Base-by-base conservation (phyloP, 2,888 invertebrate genomes). In the Bruchidius siliquastri region DNA sequence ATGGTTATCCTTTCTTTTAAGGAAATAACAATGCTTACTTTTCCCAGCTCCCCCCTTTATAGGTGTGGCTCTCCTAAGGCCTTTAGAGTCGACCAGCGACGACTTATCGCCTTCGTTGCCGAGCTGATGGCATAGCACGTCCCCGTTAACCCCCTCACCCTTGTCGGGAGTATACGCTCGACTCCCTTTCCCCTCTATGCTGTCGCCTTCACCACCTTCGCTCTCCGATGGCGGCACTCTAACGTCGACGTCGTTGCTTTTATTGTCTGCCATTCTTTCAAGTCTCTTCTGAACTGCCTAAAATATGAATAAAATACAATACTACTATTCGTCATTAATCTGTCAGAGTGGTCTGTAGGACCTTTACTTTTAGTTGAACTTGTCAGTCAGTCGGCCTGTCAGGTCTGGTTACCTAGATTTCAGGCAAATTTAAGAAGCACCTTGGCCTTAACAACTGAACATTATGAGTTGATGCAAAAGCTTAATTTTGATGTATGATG, bases 251-350 rank as follows among this genome's bases (percentile, higher is more conserved):
- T 49, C 18, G 49, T 18, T 49, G 49, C 0, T 49, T 8, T 49
- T 49, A 49, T 49, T 78, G 79, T 84, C 80, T 82, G 85, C 87
- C 87, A 87, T 87, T 87, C 87, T 82, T 85, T 84, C 75, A 87
- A 82, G 79, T 87, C 87, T 82, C 87, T 85, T 72, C 75, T 72
- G 66, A 77, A 78, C 73, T 78, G 76, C 72, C 76, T 49, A 13
- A 13, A 13, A 49, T 49, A 49, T 49, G 3, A 26, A 26, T 26
- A 26, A n/a, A n/a, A n/a, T n/a, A n/a, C n/a, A n/a, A n/a, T n/a
- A n/a, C n/a, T n/a, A n/a, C n/a, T n/a, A n/a, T n/a, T n/a, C n/a
- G n/a, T n/a, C n/a, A n/a, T n/a, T n/a, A n/a, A n/a, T n/a, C n/a
- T n/a, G n/a, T n/a, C n/a, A n/a, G n/a, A n/a, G n/a, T n/a, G n/a